These are phyloP conservation scores for Phaethornis superciliosus DNA, from an alignment of 2,113 vertebrate genomes.

Conservation along the genomic window DNA sequence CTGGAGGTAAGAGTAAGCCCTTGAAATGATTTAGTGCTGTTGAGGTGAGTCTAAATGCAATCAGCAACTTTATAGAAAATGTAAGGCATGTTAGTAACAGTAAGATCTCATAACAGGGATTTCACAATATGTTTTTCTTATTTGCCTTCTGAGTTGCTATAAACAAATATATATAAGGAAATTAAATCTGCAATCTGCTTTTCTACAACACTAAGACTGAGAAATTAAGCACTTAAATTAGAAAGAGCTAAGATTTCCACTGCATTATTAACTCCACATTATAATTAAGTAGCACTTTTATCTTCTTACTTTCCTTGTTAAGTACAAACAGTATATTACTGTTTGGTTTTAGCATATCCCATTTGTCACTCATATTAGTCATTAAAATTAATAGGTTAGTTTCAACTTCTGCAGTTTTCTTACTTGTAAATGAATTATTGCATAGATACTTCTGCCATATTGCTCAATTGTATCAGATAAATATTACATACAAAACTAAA, in stretches of 20 bases:
- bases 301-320: not conserved
- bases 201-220: conserved; percentile 7
- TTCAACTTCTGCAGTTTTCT: not conserved
- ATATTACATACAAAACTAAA: not conserved
- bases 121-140: conserved; percentile 43
- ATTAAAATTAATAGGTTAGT: not conserved
- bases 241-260: conserved; percentile 18
- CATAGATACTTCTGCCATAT: not conserved
- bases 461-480: not conserved
- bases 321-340: not conserved
- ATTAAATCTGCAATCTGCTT: conserved; percentile 47
- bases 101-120: conserved; percentile 20
- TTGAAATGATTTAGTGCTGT: conserved; percentile 33
- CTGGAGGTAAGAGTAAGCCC: not conserved
- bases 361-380: not conserved
- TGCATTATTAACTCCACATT: conserved; percentile 26
- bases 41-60: conserved; percentile 9
- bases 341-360: not conserved
- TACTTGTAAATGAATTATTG: not conserved
- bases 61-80: conserved; percentile 5
- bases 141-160: conserved; percentile 29
- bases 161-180: conserved; percentile 56
- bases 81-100: not conserved
- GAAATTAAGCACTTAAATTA: conserved; percentile 36
- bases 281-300: conserved; percentile 10